Evolutionary conservation across 2,888 invertebrate species (phyloP).

Genomic region (Icerya purchasi): DNA sequence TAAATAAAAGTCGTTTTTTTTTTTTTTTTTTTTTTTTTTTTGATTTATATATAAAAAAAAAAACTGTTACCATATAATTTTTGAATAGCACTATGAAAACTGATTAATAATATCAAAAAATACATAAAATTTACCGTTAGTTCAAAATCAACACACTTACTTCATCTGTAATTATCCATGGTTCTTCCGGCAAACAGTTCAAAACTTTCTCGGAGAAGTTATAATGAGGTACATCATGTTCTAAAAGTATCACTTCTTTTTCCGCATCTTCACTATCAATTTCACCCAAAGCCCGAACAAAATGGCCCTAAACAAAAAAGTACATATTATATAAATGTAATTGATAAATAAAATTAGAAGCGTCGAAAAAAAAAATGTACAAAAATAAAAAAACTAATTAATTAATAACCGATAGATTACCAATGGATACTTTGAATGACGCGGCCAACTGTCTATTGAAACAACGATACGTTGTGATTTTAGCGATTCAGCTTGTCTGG

Average conservation of each 20-base stretch:
- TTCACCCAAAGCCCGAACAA: constrained; percentile 74
- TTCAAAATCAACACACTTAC: too few species aligned
- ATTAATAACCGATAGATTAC: constrained; percentile 25
- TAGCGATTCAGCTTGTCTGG: constrained; percentile 63
- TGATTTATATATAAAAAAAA: too few species aligned
- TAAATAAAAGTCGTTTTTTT: too few species aligned
- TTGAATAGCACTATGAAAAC: too few species aligned
- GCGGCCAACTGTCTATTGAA: constrained; percentile 89
- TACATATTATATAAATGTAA: neutral
- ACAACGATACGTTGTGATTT: constrained; percentile 76
- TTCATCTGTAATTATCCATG: constrained; percentile 47
- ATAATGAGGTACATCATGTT: constrained; percentile 92
- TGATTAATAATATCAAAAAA: too few species aligned
- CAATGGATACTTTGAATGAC: constrained; percentile 73
- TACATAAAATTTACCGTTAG: too few species aligned
- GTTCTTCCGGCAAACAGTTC: constrained; percentile 66
- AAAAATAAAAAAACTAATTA: neutral
- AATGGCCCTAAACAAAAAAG: constrained; percentile 48
- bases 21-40: too few species aligned
- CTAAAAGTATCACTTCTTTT: constrained; percentile 84
- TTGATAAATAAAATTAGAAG: neutral
- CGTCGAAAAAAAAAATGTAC: neutral
- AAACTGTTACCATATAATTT: too few species aligned
- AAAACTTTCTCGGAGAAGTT: constrained; percentile 87
- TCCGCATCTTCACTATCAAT: constrained; percentile 89